These are phyloP conservation scores for Drosophila rhopaloa DNA, from an alignment of 1,140 invertebrate species.

Conservation along the genomic window DNA sequence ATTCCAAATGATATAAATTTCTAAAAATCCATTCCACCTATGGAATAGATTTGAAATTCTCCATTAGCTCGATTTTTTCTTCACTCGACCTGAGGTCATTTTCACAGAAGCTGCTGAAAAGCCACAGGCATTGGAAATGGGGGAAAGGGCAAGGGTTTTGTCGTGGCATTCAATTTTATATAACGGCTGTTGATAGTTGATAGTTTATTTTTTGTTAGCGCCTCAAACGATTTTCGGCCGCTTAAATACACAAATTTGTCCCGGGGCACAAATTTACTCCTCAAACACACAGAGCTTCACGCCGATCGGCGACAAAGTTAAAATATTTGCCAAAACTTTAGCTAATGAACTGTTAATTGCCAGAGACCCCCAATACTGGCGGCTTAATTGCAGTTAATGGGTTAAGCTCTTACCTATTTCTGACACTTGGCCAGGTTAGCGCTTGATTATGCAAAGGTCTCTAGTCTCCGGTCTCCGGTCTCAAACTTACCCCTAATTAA, in stretches of 20 bases:
- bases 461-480: conserved; percentile 5
- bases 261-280: conserved; percentile 9
- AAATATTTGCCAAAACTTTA: conserved; percentile 69
- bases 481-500: conserved; percentile 47
- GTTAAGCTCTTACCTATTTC: conserved; percentile 57
- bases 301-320: conserved; percentile 26
- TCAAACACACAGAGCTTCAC: conserved; percentile 8
- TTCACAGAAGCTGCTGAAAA: conserved; percentile 24
- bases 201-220: conserved; percentile 19
- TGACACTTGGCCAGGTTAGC: conserved; percentile 35
- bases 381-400: conserved; percentile 73
- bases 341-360: conserved; percentile 81
- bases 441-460: conserved; percentile 76
- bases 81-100: conserved; percentile 4
- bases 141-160: conserved; percentile 2
- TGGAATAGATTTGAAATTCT: neutral
- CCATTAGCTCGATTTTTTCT: no score
- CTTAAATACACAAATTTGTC: conserved; percentile 41
- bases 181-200: conserved; percentile 67
- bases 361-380: conserved; percentile 13
- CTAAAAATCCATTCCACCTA: neutral
- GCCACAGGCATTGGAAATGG: conserved; percentile 12
- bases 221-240: conserved; percentile 18
- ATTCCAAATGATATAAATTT: no score
- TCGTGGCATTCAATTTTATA: conserved; percentile 58